Base-by-base conservation (phyloP, 2,113 vertebrate species). In the Sialia sialis region DNA sequence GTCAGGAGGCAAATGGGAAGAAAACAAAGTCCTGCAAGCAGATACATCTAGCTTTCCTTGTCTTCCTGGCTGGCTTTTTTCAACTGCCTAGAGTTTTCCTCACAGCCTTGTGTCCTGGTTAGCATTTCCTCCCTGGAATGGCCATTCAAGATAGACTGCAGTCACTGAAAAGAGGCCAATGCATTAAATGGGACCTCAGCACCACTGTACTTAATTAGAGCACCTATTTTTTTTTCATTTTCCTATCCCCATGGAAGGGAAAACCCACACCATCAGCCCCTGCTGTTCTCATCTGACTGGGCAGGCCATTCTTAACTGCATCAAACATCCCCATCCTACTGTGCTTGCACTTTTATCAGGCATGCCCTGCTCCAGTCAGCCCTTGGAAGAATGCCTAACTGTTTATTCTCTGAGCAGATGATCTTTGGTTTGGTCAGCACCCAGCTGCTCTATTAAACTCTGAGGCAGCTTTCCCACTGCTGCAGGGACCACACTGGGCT, bases 401-500 rank as follows among this genome's bases (percentile, higher is more conserved):
- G 66, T 36, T 78, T 68, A 32, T 75, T 73, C 63, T 76, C 78
- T 12, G 29, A 22, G 49, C 55, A 81, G 46, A 77, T 6, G 3
- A 91, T 44, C 58, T 80, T 63, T 27, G 58, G 52, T 68, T 64
- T 73, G 58, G 48, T 67, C 74, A 73, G 78, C 1, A 77, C 26
- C 10, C 46, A 51, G 80, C 59, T 58, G 67, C 79, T 90, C 36
- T 29, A 20, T 9, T 49, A n/a, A 63, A 36, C 16, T 38, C 63
- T 16, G 36, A 79, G 72, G 36, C 19, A 0, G 49, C 30, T 86
- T 80, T 83, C 18, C 34, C 22, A 49, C 10, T 0, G 2, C 18
- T 13, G 54, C 44, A 48, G 70, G 58, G 39, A 82, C 44, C 46
- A 58, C 19, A 27, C 0, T 0, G 11, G 20, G n/a, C 56, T 75